Evolutionary conservation across 2,888 invertebrate species (phyloP).

Genomic region (Ophonus ardosiacus): DNA sequence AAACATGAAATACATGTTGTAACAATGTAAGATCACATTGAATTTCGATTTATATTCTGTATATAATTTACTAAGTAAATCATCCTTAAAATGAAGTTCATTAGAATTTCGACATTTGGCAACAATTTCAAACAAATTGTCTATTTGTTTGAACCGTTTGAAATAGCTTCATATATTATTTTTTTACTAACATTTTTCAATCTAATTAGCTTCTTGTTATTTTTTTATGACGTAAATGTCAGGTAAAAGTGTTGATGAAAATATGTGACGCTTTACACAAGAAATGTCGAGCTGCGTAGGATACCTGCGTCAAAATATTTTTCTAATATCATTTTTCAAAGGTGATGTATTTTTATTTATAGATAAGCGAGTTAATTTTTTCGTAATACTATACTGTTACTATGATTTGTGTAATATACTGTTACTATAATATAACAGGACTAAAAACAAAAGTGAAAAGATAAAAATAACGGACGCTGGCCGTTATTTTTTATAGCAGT

Average conservation of each 20-base stretch:
- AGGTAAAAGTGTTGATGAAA: not conserved
- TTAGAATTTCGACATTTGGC: not conserved
- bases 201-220: not conserved
- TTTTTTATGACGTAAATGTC: not conserved
- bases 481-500: no score
- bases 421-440: no score
- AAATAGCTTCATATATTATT: not conserved
- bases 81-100: not conserved
- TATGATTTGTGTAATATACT: no score
- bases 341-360: conserved; percentile 14
- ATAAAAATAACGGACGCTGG: no score
- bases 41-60: no score
- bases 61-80: not conserved
- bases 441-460: no score
- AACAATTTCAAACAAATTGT: not conserved
- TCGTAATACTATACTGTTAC: no score
- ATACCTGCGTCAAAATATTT: conserved; percentile 31
- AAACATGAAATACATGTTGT: no score
- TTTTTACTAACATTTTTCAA: not conserved
- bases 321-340: not conserved
- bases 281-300: not conserved
- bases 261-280: not conserved
- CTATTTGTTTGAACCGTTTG: not conserved
- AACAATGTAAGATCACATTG: no score
- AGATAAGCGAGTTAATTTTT: not conserved